These are phyloP conservation scores for Rhabdophis nuchalis DNA, from an alignment of 2,797 vertebrate genomes.

Conservation along the genomic window DNA sequence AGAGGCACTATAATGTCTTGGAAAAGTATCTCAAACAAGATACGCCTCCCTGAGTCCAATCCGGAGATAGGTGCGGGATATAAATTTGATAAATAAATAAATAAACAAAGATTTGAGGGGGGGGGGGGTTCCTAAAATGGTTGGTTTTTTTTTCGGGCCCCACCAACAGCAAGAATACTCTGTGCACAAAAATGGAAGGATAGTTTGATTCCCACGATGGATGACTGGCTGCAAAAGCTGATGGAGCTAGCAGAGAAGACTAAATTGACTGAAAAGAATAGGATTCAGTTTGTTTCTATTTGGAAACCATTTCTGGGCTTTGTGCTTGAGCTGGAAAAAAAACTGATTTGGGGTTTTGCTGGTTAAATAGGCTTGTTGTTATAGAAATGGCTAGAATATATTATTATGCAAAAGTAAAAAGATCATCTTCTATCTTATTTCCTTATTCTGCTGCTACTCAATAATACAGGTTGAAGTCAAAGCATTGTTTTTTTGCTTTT, in stretches of 20 bases:
- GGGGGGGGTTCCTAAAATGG: background rate
- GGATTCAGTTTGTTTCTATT: background rate
- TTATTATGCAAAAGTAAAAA: background rate
- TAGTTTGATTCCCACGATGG: background rate
- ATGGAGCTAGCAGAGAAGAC: background rate
- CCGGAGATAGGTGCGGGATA: too few relatives aligned
- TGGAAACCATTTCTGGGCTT: background rate
- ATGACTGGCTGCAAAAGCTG: background rate
- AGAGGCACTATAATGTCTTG: background rate
- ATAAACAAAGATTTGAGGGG: background rate
- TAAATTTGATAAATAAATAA: too few relatives aligned
- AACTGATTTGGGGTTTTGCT: background rate
- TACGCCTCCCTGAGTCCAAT: too few relatives aligned
- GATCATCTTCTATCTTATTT: accelerated
- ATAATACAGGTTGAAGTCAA: background rate
- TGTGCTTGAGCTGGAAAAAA: background rate
- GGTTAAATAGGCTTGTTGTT: background rate
- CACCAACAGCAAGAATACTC: background rate
- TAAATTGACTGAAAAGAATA: background rate
- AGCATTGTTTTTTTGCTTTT: background rate
- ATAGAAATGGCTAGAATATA: background rate
- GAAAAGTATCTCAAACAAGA: background rate
- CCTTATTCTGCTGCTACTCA: background rate
- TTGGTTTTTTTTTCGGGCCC: background rate
- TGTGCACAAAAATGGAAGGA: background rate